phyloP scores from a whole-genome alignment of 2,797 vertebrate species.

The Enteromius paludinosus region DNA sequence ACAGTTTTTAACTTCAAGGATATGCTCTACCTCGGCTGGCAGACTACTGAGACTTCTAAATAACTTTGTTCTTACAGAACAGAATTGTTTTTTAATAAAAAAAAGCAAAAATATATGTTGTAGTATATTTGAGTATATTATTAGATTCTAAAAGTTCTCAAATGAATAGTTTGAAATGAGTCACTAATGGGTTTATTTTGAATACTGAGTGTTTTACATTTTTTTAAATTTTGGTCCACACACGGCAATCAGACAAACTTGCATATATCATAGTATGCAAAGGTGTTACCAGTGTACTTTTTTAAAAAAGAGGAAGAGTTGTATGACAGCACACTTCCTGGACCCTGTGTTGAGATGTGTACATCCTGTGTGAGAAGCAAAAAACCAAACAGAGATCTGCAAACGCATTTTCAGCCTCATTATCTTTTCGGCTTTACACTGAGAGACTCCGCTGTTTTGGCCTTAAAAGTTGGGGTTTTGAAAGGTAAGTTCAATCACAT shows the following conservation, averaged over 20 bases:
- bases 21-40: too few relatives aligned
- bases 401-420: not conserved
- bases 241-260: not conserved
- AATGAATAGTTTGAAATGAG: not conserved
- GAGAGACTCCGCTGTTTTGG: not conserved
- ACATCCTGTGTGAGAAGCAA: slow-evolving; percentile 72
- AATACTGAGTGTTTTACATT: not conserved
- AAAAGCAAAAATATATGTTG: not conserved
- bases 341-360: slow-evolving; percentile 68
- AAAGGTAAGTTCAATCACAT: slow-evolving; percentile 9
- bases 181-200: not conserved
- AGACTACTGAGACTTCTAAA: not conserved
- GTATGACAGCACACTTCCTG: slow-evolving; percentile 66
- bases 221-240: not conserved
- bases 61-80: not conserved
- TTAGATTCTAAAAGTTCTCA: not conserved
- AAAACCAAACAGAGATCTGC: slow-evolving; percentile 32
- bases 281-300: not conserved
- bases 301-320: slow-evolving; percentile 61
- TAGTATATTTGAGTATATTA: not conserved
- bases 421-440: not conserved
- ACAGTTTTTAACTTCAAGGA: not conserved
- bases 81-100: not conserved
- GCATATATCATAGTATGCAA: not conserved
- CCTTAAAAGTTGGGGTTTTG: not conserved